Evolutionary conservation across 2,888 invertebrate genomes (phyloP).

Genomic region (Lypha dubia): DNA sequence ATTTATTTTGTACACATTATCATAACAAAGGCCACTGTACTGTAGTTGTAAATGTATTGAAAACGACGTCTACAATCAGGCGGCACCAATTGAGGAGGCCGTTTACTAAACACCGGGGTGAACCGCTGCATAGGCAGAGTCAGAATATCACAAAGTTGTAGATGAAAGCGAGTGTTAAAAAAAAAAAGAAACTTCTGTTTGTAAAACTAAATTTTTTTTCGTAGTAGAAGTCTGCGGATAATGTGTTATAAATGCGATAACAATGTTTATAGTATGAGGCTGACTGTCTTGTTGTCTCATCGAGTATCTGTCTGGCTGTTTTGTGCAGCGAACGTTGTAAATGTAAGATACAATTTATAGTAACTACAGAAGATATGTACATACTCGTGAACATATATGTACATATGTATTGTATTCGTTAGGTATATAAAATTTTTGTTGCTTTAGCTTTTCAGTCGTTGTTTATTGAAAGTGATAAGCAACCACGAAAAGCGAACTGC

Average conservation of each 20-base stretch:
- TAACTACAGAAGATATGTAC: constrained; percentile 37
- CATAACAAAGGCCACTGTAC: constrained; percentile 54
- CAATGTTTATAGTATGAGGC: constrained; percentile 31
- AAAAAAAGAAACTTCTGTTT: constrained; percentile 16
- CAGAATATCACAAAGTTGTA: constrained; percentile 11
- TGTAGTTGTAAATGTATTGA: constrained; percentile 49
- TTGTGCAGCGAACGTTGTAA: constrained; percentile 39
- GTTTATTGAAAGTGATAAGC: constrained; percentile 50
- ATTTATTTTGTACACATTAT: not conserved
- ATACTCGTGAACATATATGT: too few relatives aligned
- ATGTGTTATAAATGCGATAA: constrained; percentile 72
- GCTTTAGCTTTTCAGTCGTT: constrained; percentile 32
- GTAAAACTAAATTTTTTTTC: constrained; percentile 39
- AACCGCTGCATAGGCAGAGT: constrained; percentile 49
- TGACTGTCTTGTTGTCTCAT: constrained; percentile 9
- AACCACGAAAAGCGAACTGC: constrained; percentile 51
- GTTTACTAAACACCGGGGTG: constrained; percentile 19
- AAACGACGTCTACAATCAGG: constrained; percentile 20
- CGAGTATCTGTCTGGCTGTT: not conserved
- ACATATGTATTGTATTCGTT: constrained; percentile 28
- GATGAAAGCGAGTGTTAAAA: constrained; percentile 25
- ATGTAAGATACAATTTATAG: constrained; percentile 56
- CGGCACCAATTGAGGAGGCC: constrained; percentile 27
- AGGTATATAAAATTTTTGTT: constrained; percentile 35
- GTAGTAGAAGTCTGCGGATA: constrained; percentile 67